Conservation (phyloP, 2,888 invertebrate species). For the Orthonevra nobilis region DNA sequence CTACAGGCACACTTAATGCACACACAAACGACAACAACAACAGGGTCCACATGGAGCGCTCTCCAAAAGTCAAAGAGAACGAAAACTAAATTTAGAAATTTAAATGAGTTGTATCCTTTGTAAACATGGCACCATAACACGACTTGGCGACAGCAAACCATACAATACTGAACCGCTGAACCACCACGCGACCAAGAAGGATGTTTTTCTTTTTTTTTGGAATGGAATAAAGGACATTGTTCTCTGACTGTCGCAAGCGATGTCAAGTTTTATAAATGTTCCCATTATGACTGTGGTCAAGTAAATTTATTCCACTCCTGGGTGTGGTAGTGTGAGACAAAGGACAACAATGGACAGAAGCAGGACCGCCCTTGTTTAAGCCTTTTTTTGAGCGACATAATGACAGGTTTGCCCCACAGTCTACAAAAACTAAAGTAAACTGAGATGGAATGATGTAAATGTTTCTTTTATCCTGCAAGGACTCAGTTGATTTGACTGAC, state of each 20-base stretch:
- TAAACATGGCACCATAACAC: slow-evolving; percentile 49
- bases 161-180: too few species aligned
- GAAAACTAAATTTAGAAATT: slow-evolving; percentile 22
- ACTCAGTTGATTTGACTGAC: too few species aligned
- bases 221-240: background rate
- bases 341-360: background rate
- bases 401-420: slow-evolving; percentile 18
- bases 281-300: slow-evolving; percentile 63
- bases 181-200: background rate
- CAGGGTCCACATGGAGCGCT: too few species aligned
- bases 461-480: slow-evolving; percentile 30
- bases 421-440: slow-evolving; percentile 16
- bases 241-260: slow-evolving; percentile 25
- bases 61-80: too few species aligned
- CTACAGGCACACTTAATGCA: slow-evolving; percentile 31
- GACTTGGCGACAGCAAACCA: slow-evolving; percentile 24
- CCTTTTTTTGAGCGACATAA: slow-evolving; percentile 17
- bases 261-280: slow-evolving; percentile 55
- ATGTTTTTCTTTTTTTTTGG: too few species aligned
- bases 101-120: slow-evolving; percentile 46
- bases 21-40: background rate
- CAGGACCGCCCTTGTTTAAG: slow-evolving; percentile 29
- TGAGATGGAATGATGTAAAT: slow-evolving; percentile 44
- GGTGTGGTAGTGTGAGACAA: slow-evolving; percentile 8
- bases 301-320: slow-evolving; percentile 48